Base-by-base conservation (phyloP, 1,140 invertebrate genomes). In the Brachystomella parvula region DNA sequence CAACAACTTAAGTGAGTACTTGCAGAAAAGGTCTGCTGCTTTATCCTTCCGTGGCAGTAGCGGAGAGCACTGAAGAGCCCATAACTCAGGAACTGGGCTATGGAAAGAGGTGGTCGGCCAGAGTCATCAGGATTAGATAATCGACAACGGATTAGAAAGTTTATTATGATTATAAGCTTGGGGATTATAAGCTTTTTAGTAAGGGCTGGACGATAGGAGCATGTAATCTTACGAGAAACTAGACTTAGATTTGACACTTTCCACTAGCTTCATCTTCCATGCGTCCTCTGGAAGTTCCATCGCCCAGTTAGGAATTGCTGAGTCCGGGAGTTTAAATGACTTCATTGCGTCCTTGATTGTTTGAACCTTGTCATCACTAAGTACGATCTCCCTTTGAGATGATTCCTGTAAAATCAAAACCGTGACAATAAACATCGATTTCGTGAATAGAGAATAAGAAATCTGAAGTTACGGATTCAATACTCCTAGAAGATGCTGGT, bases 351-450 rank as follows among this genome's bases (percentile, higher is more conserved):
- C 9, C 49, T 53, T 53, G 12, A 53, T 53, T 53, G 12, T 53
- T 24, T 53, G 49, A 24, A 53, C 49, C 12, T 53, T 53, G 12
- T 53, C 49, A 53, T 53, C 49, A 15, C 6, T 53, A 17, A 53
- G 49, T 24, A 26, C 49, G 6, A 53, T 53, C 24, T 53, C 49
- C 21, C 49, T 44, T 44, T 44, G n/a, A 44, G 9, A 44, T 44
- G 39, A 44, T 44, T 44, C 39, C n/a, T n/a, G n/a, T n/a, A n/a
- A 44, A 44, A 44, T 44, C 39, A 44, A 44, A 44, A 44, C n/a
- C 39, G n/a, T n/a, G n/a, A 44, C 39, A 44, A 44, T 9, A 44
- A 12, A 44, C 39, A 44, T n/a, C n/a, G 9, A 44, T 44, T 44
- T 9, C 9, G n/a, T n/a, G n/a, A n/a, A 44, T 44, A 44, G 9